A percentile compares a stretch with the other conserved stretches of the same genome.
Conservation (phyloP, 2,113 vertebrate genomes). For the Chelonoidis abingdonii region DNA sequence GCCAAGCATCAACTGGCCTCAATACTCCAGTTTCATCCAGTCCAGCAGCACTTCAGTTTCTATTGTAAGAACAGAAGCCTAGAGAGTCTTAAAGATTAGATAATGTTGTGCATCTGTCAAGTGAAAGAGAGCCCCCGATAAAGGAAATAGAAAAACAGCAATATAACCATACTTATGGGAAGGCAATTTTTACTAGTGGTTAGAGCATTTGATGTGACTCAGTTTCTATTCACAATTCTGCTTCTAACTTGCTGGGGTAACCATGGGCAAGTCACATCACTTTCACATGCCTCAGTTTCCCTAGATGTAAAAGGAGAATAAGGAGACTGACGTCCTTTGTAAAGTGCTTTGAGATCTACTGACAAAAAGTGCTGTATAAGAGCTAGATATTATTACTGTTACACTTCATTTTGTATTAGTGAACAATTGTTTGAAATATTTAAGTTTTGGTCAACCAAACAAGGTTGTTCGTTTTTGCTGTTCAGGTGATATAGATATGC, state of each 20-base stretch:
- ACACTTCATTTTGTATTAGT: neutral
- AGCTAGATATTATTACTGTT: neutral
- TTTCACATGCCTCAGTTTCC: neutral
- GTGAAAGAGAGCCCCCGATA: neutral
- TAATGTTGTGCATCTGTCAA: neutral
- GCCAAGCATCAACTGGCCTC: neutral
- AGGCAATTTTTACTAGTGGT: neutral
- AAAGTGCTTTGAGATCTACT: neutral
- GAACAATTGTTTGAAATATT: neutral
- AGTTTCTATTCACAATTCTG: neutral
- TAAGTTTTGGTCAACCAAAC: neutral
- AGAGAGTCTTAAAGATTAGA: neutral
- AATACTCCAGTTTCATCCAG: neutral
- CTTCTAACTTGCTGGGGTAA: neutral
- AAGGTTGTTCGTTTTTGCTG: neutral
- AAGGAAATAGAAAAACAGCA: neutral
- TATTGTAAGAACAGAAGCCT: neutral
- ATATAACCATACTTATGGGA: neutral
- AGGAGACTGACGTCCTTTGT: neutral
- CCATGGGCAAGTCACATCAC: neutral
- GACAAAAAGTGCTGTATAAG: neutral
- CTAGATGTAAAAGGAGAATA: neutral
- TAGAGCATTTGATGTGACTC: neutral
- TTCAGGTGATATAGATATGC: neutral
- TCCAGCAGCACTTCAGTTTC: neutral